Conservation (phyloP, 2,797 vertebrate species). For the Sternotherus odoratus region DNA sequence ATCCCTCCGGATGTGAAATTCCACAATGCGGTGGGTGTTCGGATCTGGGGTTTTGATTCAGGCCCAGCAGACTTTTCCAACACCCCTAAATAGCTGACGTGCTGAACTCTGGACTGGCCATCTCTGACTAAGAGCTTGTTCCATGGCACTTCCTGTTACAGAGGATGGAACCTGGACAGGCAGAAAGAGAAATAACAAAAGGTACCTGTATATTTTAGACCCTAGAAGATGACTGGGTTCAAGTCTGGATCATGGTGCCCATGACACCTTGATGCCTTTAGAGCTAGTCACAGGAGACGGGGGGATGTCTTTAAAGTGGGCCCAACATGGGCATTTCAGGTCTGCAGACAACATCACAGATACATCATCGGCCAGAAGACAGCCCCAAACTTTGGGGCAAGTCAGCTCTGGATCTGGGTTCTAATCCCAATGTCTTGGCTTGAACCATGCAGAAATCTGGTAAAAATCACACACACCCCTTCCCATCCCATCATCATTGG, state of each 20-base stretch:
- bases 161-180: neutral
- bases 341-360: neutral
- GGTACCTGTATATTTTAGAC: neutral
- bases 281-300: neutral
- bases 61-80: neutral
- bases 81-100: neutral
- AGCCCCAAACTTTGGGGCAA: neutral
- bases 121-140: neutral
- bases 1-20: neutral
- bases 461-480: accelerated
- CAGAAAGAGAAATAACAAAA: neutral
- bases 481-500: neutral
- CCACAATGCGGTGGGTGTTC: neutral
- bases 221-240: neutral
- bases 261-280: neutral
- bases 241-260: neutral
- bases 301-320: neutral
- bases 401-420: neutral
- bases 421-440: neutral
- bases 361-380: neutral
- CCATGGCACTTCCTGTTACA: neutral
- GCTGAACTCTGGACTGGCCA: neutral
- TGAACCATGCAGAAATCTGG: neutral
- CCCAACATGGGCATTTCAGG: neutral
- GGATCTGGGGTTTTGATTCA: neutral